Percentiles rank a stretch among this genome's conserved stretches.
Evolutionary conservation across 1,140 invertebrate species (phyloP).

Genomic region (Drosophila bocki): DNA sequence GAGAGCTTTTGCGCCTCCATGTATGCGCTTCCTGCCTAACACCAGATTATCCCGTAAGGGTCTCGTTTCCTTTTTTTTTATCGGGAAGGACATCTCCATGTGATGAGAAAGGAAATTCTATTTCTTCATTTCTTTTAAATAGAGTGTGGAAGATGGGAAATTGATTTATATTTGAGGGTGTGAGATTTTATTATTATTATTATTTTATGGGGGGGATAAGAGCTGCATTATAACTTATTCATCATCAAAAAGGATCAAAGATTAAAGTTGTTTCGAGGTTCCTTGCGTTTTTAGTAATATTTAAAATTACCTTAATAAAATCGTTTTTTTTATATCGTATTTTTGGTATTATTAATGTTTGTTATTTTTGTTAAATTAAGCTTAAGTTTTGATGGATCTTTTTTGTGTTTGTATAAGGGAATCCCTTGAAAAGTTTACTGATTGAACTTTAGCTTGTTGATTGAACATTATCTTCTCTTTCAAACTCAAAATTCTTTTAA

Average conservation of each 20-base stretch:
- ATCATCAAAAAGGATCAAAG: not conserved
- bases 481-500: slow-evolving; percentile 9
- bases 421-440: not conserved
- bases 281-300: not conserved
- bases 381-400: not conserved
- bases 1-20: slow-evolving; percentile 41
- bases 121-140: slow-evolving; percentile 29
- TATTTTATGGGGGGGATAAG: not conserved
- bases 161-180: slow-evolving; percentile 11
- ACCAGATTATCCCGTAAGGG: slow-evolving; percentile 36
- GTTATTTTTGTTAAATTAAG: not conserved
- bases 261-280: not conserved
- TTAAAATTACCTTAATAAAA: not conserved
- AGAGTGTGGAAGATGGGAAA: slow-evolving; percentile 14
- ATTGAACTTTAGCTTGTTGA: slow-evolving; percentile 1
- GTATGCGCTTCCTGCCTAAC: slow-evolving; percentile 34
- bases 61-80: slow-evolving; percentile 13
- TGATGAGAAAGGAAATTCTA: slow-evolving; percentile 18
- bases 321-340: not conserved
- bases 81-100: slow-evolving; percentile 39
- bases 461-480: not conserved
- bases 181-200: slow-evolving; percentile 9
- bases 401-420: not conserved
- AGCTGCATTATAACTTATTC: not conserved
- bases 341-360: not conserved